A percentile compares a stretch with the other conserved stretches of the same genome.
These are phyloP conservation scores for Rattus rattus DNA, from an alignment of 2,113 vertebrate genomes.

Conservation along the genomic window DNA sequence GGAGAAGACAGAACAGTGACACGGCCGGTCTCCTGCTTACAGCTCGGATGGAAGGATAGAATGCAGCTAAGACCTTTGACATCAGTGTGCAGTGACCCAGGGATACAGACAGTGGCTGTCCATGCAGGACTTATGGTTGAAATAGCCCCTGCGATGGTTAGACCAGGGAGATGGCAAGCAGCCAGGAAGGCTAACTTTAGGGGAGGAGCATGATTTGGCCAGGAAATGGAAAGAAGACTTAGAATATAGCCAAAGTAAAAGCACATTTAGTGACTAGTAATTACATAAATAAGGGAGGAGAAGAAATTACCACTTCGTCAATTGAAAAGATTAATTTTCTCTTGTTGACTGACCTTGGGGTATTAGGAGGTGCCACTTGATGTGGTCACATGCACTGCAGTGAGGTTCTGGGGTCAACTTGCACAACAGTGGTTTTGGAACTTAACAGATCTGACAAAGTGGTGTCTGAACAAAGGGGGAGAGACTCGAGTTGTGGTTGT, in stretches of 20 bases:
- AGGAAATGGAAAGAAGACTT: not conserved
- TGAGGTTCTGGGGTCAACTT: not conserved
- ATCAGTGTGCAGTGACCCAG: not conserved
- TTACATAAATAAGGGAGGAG: not conserved
- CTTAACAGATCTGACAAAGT: not conserved
- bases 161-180: not conserved
- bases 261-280: not conserved
- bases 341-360: not conserved
- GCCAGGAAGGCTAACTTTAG: not conserved
- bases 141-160: too few relatives aligned
- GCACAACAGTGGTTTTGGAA: not conserved
- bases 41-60: not conserved
- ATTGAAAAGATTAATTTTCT: not conserved
- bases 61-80: not conserved
- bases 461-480: not conserved
- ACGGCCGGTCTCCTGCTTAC: fast-evolving
- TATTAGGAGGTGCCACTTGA: not conserved
- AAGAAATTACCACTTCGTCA: not conserved
- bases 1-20: not conserved
- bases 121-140: not conserved
- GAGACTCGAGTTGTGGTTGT: not conserved
- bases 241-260: not conserved
- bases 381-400: fast-evolving
- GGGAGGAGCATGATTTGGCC: not conserved
- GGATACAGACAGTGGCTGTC: not conserved